Evolutionary conservation across 2,113 vertebrate species (phyloP).

Genomic region (Oostethus manadensis): DNA sequence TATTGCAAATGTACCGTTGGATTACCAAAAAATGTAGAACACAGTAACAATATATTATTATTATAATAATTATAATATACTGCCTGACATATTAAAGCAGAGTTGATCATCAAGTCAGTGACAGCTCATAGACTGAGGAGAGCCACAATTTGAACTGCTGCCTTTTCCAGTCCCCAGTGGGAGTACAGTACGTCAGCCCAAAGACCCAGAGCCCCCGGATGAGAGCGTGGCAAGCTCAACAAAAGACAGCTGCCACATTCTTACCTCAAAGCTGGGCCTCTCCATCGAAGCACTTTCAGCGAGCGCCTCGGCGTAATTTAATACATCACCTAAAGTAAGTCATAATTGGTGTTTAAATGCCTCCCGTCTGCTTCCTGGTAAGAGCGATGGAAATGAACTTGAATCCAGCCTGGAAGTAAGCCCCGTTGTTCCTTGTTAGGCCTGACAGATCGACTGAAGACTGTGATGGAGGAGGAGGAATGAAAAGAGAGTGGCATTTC

Average conservation of each 20-base stretch:
- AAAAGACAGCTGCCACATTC: conserved; percentile 21
- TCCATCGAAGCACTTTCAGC: conserved; percentile 4
- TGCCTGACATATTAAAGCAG: too few species aligned
- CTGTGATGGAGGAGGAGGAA: conserved; percentile 27
- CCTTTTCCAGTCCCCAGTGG: conserved; percentile 11
- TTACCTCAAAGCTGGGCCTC: neutral
- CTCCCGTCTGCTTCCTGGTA: conserved; percentile 39
- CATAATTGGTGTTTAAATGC: conserved; percentile 50
- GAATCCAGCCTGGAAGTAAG: neutral
- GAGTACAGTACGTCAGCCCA: conserved; percentile 22
- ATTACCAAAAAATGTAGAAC: too few species aligned
- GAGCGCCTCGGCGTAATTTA: conserved; percentile 11
- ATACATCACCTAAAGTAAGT: conserved; percentile 48
- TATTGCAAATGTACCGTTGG: too few species aligned
- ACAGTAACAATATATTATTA: too few species aligned
- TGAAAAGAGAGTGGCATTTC: conserved; percentile 29
- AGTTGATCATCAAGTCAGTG: too few species aligned
- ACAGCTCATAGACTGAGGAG: too few species aligned
- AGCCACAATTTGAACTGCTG: conserved; percentile 5
- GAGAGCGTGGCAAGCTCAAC: conserved; percentile 35
- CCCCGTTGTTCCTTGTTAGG: conserved; percentile 33
- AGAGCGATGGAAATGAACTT: conserved; percentile 42
- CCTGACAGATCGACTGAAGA: conserved; percentile 48
- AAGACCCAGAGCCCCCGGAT: conserved; percentile 27
- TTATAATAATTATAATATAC: too few species aligned